Percentiles rank a stretch among this genome's conserved stretches.
Evolutionary conservation across 2,888 invertebrate genomes (phyloP).

Genomic region (Liodrosophila aerea): DNA sequence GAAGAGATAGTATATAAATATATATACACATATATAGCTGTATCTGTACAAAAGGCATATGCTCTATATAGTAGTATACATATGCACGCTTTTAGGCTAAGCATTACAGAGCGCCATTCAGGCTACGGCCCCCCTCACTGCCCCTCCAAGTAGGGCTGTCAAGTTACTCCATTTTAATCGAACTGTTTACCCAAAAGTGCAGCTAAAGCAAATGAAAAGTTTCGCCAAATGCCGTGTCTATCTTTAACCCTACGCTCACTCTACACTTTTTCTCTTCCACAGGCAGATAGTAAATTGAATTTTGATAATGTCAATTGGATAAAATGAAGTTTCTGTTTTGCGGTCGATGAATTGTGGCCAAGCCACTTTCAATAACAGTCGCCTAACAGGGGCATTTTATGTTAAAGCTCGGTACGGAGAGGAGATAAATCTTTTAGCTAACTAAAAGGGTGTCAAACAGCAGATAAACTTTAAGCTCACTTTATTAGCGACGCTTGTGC

Average conservation of each 20-base stretch:
- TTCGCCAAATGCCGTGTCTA: constrained; percentile 56
- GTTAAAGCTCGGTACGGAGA: too few relatives aligned
- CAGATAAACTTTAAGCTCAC: too few relatives aligned
- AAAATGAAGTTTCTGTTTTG: constrained; percentile 56
- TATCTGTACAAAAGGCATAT: constrained; percentile 15
- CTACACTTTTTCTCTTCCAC: neutral
- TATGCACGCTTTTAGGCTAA: constrained; percentile 57
- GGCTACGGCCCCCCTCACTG: constrained; percentile 13
- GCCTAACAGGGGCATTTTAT: constrained; percentile 1
- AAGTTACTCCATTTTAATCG: constrained; percentile 67
- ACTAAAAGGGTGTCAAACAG: too few relatives aligned
- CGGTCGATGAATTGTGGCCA: too few relatives aligned
- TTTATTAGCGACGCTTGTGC: too few relatives aligned
- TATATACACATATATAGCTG: constrained; percentile 17
- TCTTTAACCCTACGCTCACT: constrained; percentile 1
- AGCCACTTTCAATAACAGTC: constrained; percentile 11
- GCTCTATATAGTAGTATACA: constrained; percentile 5
- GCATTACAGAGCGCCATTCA: constrained; percentile 49
- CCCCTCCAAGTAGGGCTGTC: too few relatives aligned
- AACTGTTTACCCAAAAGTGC: constrained; percentile 75
- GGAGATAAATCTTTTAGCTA: too few relatives aligned
- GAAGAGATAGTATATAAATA: constrained; percentile 30
- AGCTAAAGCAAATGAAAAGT: constrained; percentile 72
- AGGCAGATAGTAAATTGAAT: constrained; percentile 71
- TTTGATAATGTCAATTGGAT: constrained; percentile 73